These are phyloP conservation scores for Steinernema khuongi DNA, from an alignment of 1,140 invertebrate species.

Conservation along the genomic window DNA sequence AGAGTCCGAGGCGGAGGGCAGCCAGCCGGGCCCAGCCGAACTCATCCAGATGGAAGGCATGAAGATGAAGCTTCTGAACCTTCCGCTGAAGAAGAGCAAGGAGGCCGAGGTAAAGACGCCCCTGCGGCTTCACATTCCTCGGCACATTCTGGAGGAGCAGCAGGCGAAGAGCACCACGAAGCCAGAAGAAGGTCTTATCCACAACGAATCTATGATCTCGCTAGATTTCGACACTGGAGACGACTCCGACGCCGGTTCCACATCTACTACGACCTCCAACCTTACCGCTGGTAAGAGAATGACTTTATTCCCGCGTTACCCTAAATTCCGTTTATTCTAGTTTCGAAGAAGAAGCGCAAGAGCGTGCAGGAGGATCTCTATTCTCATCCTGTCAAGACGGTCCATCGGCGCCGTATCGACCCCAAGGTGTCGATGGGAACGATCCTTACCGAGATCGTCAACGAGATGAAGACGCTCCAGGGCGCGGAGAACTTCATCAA, in stretches of 20 bases:
- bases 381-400: constrained; percentile 63
- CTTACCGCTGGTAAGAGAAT: not conserved
- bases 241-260: constrained; percentile 60
- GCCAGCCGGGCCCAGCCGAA: not conserved
- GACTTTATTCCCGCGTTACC: not conserved
- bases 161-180: not conserved
- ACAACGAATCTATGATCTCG: constrained; percentile 16
- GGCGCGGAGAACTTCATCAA: constrained; percentile 86
- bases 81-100: constrained; percentile 71
- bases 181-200: not conserved
- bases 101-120: not conserved
- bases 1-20: not conserved
- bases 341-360: constrained; percentile 56
- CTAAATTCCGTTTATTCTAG: constrained; percentile 62
- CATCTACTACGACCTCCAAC: not conserved
- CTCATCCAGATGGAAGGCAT: constrained; percentile 25
- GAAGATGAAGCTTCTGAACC: constrained; percentile 47
- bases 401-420: constrained; percentile 87
- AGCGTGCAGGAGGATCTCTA: not conserved
- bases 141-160: not conserved
- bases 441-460: constrained; percentile 83
- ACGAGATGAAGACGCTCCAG: constrained; percentile 83
- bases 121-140: not conserved
- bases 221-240: constrained; percentile 54
- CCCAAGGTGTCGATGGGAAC: constrained; percentile 88